Base-by-base conservation (phyloP, 2,113 vertebrate species). In the Entomyzon cyanotis region DNA sequence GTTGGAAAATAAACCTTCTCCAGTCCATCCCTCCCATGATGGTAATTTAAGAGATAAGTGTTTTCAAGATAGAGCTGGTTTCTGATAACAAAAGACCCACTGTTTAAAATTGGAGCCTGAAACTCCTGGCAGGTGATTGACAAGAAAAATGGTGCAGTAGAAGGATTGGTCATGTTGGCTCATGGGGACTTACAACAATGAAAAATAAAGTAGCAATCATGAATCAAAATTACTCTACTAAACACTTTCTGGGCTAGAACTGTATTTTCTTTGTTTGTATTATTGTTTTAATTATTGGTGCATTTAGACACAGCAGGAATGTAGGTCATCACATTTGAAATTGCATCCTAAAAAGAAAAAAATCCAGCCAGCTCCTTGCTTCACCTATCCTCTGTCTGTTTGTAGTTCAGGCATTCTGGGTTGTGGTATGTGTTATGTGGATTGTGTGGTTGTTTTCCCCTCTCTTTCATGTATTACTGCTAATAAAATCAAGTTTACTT, bases 61-160 rank as follows among this genome's bases (percentile, higher is more conserved):
- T 79, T 98, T 95, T 81, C 83, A 90, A 96, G 95, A 96, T 94
- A 81, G 95, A 91, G 81, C 71, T 90, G 94, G 89, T 94, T 97
- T 96, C 88, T 94, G 76, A 60, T 92, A 96, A 95, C 69, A 97
- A 90, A 93, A 88, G 47, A 4, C 33, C 10, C 70, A 18, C 33
- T 47, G 47, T 47, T 93, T 80, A 84, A 73, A 91, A 94, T 41
- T 28, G 21, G 64, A 93, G 59, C 68, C 65, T 84, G 86, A 87
- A 86, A 69, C 82, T 84, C 17, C 56, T 37, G 81, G 31, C 30
- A 81, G 42, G 71, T 95, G 93, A 95, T 35, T 59, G 92, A 92
- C 71, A 50, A 50, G 62, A 74, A 81, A 90, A 86, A 73, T 2
- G 4, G 44, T 46, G 37, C 35, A 41, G 71, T 30, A 82, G 69